Evolutionary conservation across 2,888 invertebrate genomes (phyloP).

Genomic region (Oxytorus armatus): DNA sequence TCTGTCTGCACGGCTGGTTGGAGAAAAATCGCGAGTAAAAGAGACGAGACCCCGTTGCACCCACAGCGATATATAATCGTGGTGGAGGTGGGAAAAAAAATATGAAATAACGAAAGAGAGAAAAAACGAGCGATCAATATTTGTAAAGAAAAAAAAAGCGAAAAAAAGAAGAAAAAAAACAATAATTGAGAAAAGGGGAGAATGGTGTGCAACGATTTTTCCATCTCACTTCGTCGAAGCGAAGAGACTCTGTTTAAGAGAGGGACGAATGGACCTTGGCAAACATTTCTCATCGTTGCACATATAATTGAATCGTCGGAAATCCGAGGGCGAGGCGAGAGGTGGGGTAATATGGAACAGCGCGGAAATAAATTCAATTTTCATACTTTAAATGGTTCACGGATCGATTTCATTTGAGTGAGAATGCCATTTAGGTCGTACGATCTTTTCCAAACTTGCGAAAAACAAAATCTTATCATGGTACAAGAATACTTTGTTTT

Average conservation of each 20-base stretch:
- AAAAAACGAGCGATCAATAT: neutral
- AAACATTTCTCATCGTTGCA: slow-evolving; percentile 40
- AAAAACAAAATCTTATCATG: no score
- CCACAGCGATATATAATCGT: no score
- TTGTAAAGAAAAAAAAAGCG: slow-evolving; percentile 43
- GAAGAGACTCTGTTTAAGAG: slow-evolving; percentile 24
- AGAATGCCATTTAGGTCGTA: no score
- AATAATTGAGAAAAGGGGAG: slow-evolving; percentile 33
- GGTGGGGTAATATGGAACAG: slow-evolving; percentile 29
- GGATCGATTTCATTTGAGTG: no score
- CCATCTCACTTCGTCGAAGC: slow-evolving; percentile 18
- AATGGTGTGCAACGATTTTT: slow-evolving; percentile 48
- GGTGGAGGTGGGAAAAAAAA: neutral
- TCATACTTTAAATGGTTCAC: no score
- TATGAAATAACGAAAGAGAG: neutral
- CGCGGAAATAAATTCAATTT: neutral
- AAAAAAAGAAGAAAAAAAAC: slow-evolving; percentile 18
- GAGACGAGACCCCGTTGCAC: no score
- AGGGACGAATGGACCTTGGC: slow-evolving; percentile 17
- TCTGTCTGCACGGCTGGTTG: neutral
- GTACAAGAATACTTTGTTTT: no score
- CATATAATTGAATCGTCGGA: slow-evolving; percentile 77
- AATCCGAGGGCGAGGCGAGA: no score
- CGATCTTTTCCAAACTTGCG: no score
- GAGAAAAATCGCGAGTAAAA: neutral